Percentiles rank a stretch among this genome's conserved stretches.
These are phyloP conservation scores for Cryptocephalus primarius DNA, from an alignment of 2,888 invertebrate genomes.

Conservation along the genomic window DNA sequence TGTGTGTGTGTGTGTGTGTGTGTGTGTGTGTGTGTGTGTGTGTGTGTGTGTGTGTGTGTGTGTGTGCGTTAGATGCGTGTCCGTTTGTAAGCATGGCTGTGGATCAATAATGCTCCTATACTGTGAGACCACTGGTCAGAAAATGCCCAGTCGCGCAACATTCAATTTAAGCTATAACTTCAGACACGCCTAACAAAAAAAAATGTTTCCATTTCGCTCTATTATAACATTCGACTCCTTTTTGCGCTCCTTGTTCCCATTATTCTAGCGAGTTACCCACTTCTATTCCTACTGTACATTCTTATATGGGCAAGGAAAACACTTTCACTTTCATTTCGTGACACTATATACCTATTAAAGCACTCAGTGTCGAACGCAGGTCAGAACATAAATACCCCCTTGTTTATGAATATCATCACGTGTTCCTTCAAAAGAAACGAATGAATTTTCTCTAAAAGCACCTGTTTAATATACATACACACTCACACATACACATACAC, in stretches of 20 bases:
- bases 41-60: constrained; percentile 5
- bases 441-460: too few species aligned
- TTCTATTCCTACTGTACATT: too few species aligned
- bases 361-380: neutral
- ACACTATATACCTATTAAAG: neutral
- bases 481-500: too few species aligned
- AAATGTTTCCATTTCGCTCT: constrained; percentile 6
- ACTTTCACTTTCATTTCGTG: neutral
- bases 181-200: constrained; percentile 36
- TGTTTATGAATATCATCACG: too few species aligned
- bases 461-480: too few species aligned
- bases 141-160: constrained; percentile 35
- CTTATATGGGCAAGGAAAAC: too few species aligned
- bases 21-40: too few species aligned
- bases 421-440: too few species aligned
- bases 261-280: neutral
- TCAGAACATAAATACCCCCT: too few species aligned
- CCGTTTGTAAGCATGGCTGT: constrained; percentile 25
- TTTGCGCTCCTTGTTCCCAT: neutral
- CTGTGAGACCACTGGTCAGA: constrained; percentile 38
- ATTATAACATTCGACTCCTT: too few species aligned
- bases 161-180: constrained; percentile 35
- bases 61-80: constrained; percentile 30
- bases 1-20: too few species aligned
- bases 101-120: constrained; percentile 39